Conservation (phyloP, 2,888 invertebrate genomes). For the Lepidocyrtinus sp. region DNA sequence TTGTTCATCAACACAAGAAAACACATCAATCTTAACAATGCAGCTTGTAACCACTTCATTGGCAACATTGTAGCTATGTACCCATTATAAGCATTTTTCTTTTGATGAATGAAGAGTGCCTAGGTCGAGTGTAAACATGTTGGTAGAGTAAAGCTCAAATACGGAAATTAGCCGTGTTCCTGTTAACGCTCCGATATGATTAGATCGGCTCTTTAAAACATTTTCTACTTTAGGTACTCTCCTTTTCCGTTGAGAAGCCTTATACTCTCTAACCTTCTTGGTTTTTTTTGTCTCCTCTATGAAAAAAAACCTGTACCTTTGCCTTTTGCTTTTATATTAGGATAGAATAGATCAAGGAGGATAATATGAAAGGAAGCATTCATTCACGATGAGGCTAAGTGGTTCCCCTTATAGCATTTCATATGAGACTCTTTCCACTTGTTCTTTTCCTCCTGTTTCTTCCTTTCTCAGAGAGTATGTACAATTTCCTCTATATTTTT, state of each 20-base stretch:
- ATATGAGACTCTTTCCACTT: not conserved
- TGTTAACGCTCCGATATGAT: not conserved
- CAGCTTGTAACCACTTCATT: too few species aligned
- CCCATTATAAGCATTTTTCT: too few species aligned
- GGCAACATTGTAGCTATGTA: too few species aligned
- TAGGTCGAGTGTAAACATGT: not conserved
- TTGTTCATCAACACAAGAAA: too few species aligned
- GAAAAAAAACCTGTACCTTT: not conserved
- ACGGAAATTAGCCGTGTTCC: conserved; percentile 14
- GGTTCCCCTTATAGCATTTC: not conserved
- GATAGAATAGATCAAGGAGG: too few species aligned
- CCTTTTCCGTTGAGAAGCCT: too few species aligned
- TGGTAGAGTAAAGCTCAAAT: too few species aligned
- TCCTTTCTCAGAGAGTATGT: conserved; percentile 52
- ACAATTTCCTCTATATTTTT: conserved; percentile 51
- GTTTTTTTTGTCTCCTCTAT: not conserved
- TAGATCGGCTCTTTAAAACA: too few species aligned
- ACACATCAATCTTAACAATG: too few species aligned
- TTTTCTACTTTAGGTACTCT: too few species aligned
- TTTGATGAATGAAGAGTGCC: conserved; percentile 45
- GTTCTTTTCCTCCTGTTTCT: conserved; percentile 25
- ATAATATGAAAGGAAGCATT: conserved; percentile 4
- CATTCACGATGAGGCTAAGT: not conserved
- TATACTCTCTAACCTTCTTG: too few species aligned
- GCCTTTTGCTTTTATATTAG: conserved; percentile 6